These are phyloP conservation scores for Oreotrochilus melanogaster DNA, from an alignment of 2,113 vertebrate species.

Conservation along the genomic window DNA sequence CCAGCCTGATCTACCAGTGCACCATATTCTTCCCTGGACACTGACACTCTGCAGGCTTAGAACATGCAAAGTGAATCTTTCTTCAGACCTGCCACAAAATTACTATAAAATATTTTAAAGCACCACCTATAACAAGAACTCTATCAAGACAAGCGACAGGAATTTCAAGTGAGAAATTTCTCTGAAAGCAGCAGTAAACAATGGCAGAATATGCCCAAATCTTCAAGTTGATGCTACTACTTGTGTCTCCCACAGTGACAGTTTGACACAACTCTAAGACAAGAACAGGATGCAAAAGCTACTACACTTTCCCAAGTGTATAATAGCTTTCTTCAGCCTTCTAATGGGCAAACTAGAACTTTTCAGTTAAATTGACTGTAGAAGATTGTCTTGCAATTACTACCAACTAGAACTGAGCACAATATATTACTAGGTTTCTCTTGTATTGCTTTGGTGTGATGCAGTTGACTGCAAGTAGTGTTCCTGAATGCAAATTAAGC, in stretches of 20 bases:
- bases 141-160: neutral
- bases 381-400: neutral
- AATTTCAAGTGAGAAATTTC: neutral
- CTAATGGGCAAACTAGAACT: neutral
- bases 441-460: neutral
- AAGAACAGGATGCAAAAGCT: neutral
- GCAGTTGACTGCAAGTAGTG: neutral
- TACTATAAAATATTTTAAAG: neutral
- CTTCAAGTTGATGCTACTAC: neutral
- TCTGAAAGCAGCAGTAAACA: neutral
- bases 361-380: neutral
- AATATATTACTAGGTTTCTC: neutral
- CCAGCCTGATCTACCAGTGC: accelerated
- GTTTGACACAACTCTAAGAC: neutral
- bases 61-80: neutral
- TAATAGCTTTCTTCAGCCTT: neutral
- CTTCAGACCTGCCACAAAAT: neutral
- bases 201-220: neutral
- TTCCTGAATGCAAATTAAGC: neutral
- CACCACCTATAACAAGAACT: neutral
- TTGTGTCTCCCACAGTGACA: neutral
- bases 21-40: neutral
- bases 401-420: neutral
- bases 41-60: neutral
- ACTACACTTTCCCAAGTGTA: neutral